Base-by-base conservation (phyloP, 2,888 invertebrate species). In the Agrochola circellaris region DNA sequence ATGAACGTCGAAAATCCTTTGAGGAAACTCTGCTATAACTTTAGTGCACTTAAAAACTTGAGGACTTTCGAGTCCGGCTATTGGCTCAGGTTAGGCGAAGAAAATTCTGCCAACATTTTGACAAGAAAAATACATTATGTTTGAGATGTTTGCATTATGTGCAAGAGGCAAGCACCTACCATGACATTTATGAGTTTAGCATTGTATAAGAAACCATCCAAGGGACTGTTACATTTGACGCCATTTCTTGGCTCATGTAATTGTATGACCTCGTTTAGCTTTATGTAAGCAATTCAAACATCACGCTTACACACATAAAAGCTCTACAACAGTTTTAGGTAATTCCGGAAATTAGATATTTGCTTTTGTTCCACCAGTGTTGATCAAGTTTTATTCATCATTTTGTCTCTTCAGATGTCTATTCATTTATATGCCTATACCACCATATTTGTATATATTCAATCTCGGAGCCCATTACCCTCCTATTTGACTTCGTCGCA, bases 31-130 rank as follows among this genome's bases (percentile, higher is more conserved):
- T 60, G 38, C 76, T 72, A 54, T 76, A 86, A 88, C 89, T 88
- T 87, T 84, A 89, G 77, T 82, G 88, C 89, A 84, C 75, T 87
- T 84, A 78, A 82, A 84, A 86, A 82, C 81, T 82, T 73, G 51
- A 68, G 66, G 82, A 82, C 81, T 80, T 65, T 86, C 70, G 23
- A 82, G 75, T 71, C 64, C 62, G 70, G 69, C 64, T 75, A 80
- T 78, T 82, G 68, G 30, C 54, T 76, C 68, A 83, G 61, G 70
- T 77, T 66, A 54, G 34, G 38, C 38, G 5, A 45, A 73, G 73
- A 78, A 78, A 77, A 60, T 71, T 74, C 60, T 72, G 9, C 64
- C 26, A 73, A 68, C 48, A 65, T 75, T 80, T 77, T 68, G 68
- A 77, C 72, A 80, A 67, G 73, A 58, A 80, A 80, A 88, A 83